Evolutionary conservation across 2,797 vertebrate species (phyloP).

Genomic region (Neosilurus mollespiculum): DNA sequence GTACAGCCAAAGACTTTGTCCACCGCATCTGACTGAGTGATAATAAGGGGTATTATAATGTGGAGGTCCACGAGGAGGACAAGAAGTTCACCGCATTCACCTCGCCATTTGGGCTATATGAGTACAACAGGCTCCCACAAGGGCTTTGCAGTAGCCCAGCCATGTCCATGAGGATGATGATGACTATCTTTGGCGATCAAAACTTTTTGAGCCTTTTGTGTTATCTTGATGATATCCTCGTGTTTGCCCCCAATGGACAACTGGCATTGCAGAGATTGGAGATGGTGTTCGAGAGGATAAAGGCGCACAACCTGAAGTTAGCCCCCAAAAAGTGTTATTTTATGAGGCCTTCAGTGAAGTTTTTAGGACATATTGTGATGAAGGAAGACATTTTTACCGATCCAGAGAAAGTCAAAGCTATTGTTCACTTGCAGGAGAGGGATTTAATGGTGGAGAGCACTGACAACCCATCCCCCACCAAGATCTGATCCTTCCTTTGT

Average conservation of each 20-base stretch:
- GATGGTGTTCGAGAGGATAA: background rate
- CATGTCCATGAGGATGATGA: conserved; percentile 20
- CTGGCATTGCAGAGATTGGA: conserved; percentile 17
- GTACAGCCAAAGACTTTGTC: too few relatives aligned
- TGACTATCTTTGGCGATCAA: conserved; percentile 38
- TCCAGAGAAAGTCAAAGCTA: too few relatives aligned
- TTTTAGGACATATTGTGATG: conserved; percentile 37
- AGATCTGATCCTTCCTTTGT: too few relatives aligned
- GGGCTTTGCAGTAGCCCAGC: background rate
- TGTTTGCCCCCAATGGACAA: conserved; percentile 1
- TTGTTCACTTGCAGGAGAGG: too few relatives aligned
- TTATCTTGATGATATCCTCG: conserved; percentile 35
- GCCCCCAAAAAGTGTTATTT: conserved; percentile 43
- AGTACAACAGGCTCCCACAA: conserved; percentile 6
- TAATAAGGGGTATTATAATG: background rate
- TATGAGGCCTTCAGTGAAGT: conserved; percentile 34
- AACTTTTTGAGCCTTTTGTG: background rate
- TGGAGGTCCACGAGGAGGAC: background rate
- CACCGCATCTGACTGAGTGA: too few relatives aligned
- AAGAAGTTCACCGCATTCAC: background rate
- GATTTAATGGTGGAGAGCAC: too few relatives aligned
- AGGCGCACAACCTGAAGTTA: conserved; percentile 10
- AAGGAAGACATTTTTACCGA: too few relatives aligned
- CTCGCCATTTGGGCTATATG: background rate
- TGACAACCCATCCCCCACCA: too few relatives aligned